phyloP scores from a whole-genome alignment of 2,888 invertebrate genomes.

The Helicoverpa assulta region DNA sequence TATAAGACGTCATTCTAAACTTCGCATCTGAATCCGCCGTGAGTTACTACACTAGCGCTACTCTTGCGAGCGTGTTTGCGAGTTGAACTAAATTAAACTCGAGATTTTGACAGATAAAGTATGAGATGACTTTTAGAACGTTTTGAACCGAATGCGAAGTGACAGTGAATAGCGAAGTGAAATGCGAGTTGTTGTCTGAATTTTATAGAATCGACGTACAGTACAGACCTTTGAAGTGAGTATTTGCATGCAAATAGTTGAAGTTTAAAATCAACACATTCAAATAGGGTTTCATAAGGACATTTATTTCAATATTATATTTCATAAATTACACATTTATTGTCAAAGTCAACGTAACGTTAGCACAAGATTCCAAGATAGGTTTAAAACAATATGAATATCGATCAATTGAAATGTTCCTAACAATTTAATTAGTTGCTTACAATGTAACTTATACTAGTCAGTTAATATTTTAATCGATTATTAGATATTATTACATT shows the following conservation, averaged over 20 bases:
- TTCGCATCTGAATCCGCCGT: no score
- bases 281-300: slow-evolving; percentile 70
- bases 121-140: no score
- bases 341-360: slow-evolving; percentile 90
- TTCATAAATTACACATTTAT: slow-evolving; percentile 88
- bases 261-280: slow-evolving; percentile 52
- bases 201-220: no score
- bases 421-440: slow-evolving; percentile 62
- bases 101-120: no score
- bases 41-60: no score
- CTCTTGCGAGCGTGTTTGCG: no score
- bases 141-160: no score
- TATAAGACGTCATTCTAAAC: no score
- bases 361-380: slow-evolving; percentile 80
- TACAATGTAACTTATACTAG: slow-evolving; percentile 64
- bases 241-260: slow-evolving; percentile 28
- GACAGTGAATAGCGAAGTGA: no score
- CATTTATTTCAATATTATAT: slow-evolving; percentile 83
- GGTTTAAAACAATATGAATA: slow-evolving; percentile 67
- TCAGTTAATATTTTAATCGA: slow-evolving; percentile 66
- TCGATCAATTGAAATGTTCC: slow-evolving; percentile 65
- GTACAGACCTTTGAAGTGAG: slow-evolving; percentile 22
- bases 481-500: slow-evolving; percentile 54
- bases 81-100: no score
- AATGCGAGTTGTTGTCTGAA: no score